Percentiles rank a stretch among this genome's conserved stretches.
Evolutionary conservation across 2,113 vertebrate genomes (phyloP).

Genomic region (Struthio camelus): DNA sequence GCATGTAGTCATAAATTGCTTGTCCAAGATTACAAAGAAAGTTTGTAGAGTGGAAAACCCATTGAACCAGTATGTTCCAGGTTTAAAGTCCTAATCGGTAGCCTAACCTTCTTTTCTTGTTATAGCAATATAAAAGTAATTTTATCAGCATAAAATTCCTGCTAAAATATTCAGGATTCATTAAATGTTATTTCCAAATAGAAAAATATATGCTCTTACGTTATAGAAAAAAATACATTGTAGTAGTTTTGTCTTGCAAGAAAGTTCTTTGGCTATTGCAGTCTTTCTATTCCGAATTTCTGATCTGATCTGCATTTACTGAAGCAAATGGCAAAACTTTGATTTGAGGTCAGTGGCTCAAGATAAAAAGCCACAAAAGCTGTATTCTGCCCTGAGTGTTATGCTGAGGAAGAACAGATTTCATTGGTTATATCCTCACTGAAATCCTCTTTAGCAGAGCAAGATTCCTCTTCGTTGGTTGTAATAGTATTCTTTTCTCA

Average conservation of each 20-base stretch:
- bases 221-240: not conserved
- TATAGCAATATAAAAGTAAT: not conserved
- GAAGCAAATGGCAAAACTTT: not conserved
- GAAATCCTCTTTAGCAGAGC: not conserved
- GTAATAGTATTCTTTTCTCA: not conserved
- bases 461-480: not conserved
- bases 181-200: not conserved
- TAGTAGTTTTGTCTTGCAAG: not conserved
- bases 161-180: not conserved
- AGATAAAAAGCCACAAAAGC: not conserved
- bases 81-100: not conserved
- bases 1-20: not conserved
- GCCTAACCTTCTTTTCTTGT: not conserved
- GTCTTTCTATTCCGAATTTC: not conserved
- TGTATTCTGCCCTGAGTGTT: not conserved
- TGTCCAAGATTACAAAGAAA: not conserved
- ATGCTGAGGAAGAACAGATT: not conserved
- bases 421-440: not conserved
- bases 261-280: not conserved
- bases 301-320: not conserved
- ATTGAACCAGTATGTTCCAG: not conserved
- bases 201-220: not conserved
- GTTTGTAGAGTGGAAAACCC: not conserved
- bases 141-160: not conserved
- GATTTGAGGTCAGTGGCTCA: not conserved